Evolutionary conservation across 2,113 vertebrate genomes (phyloP).

Genomic region (Nyctibius bracteatus): DNA sequence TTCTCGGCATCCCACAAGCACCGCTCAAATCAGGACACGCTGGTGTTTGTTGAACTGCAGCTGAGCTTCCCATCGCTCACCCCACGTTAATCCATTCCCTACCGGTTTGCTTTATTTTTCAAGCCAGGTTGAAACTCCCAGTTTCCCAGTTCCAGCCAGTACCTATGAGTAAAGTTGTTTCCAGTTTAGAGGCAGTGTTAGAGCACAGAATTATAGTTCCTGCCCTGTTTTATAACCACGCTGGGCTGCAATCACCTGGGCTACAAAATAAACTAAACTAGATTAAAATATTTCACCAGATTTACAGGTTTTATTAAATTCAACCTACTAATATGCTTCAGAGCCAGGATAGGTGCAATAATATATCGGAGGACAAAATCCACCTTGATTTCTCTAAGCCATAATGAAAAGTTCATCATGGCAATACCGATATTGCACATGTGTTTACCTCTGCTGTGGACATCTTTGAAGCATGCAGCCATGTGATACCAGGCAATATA

Average conservation of each 20-base stretch:
- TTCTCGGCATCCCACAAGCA: neutral
- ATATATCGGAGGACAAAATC: neutral
- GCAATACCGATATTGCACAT: fast-evolving
- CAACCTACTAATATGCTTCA: neutral
- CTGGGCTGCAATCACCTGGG: neutral
- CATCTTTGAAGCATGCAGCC: neutral
- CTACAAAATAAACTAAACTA: neutral
- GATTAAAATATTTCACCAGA: neutral
- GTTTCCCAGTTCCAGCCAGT: neutral
- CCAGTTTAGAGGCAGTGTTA: neutral
- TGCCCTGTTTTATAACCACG: neutral
- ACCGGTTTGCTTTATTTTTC: neutral
- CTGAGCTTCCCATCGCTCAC: neutral
- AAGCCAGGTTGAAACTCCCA: neutral
- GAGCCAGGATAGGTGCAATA: neutral
- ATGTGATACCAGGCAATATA: fast-evolving
- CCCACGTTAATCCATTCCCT: fast-evolving
- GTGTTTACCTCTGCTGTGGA: neutral
- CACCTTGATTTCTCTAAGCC: neutral
- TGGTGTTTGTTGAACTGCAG: neutral
- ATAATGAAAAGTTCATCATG: neutral
- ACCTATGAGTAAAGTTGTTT: neutral
- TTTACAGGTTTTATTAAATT: neutral
- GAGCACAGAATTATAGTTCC: neutral
- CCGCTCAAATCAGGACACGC: fast-evolving